Conservation (phyloP, 2,113 vertebrate species). For the Hipposideros armiger region DNA sequence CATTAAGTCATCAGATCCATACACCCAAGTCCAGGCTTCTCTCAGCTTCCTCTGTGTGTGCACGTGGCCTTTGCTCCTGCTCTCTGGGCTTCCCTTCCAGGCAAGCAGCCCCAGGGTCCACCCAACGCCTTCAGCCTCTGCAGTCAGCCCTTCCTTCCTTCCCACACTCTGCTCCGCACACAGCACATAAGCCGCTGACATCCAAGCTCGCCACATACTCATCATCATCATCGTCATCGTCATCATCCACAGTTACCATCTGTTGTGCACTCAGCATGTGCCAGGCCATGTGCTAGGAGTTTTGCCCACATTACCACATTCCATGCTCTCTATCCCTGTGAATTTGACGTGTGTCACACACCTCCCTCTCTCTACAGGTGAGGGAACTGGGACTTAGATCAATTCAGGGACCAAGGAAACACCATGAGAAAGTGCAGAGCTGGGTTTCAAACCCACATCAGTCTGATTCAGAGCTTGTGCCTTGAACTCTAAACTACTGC, state of each 20-base stretch:
- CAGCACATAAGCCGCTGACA: not conserved
- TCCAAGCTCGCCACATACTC: not conserved
- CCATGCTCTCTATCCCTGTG: not conserved
- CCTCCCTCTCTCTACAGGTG: not conserved
- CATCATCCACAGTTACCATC: not conserved
- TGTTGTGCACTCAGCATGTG: not conserved
- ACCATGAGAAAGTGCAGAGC: not conserved
- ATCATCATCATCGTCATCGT: not conserved
- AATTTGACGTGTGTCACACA: not conserved
- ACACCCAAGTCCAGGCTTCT: not conserved
- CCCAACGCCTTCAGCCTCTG: not conserved
- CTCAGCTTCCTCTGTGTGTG: not conserved
- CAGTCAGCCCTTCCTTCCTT: not conserved
- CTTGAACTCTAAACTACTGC: not conserved
- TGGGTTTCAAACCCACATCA: not conserved
- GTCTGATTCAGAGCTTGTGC: not conserved
- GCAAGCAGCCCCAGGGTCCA: not conserved
- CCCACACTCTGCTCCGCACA: not conserved
- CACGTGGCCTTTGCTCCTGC: not conserved
- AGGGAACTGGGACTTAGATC: not conserved
- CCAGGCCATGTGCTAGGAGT: not conserved
- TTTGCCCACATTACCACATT: not conserved
- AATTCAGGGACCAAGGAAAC: slow-evolving; percentile 5
- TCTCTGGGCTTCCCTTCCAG: not conserved
- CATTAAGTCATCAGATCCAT: not conserved